phyloP scores from a whole-genome alignment of 2,888 invertebrate species.

The Netelia fuscicornis region DNA sequence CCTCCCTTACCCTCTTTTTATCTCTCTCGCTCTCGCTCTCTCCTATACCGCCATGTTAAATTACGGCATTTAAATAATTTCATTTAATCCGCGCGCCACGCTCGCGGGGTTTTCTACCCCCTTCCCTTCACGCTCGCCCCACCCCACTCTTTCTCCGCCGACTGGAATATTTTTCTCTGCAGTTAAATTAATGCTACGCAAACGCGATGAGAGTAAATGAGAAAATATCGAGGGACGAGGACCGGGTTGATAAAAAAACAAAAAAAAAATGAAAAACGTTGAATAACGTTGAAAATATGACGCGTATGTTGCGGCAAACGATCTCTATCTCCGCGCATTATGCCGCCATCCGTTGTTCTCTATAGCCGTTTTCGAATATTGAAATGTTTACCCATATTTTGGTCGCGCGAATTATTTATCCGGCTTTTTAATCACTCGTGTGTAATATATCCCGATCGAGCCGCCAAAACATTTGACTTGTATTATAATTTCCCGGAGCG shows the following conservation, averaged over 20 bases:
- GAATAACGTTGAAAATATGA: background rate
- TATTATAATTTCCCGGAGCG: constrained; percentile 32
- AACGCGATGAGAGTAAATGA: constrained; percentile 35
- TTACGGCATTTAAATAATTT: constrained; percentile 83
- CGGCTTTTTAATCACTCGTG: background rate
- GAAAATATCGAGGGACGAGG: constrained; percentile 17
- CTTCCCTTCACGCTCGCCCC: constrained; percentile 9
- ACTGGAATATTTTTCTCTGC: constrained; percentile 62
- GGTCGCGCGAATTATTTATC: no score
- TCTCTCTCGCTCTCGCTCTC: background rate
- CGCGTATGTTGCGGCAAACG: background rate
- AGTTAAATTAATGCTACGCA: constrained; percentile 63
- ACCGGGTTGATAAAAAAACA: background rate
- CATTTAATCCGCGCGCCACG: constrained; percentile 78
- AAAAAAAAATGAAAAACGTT: background rate
- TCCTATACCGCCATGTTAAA: constrained; percentile 76
- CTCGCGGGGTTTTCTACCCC: constrained; percentile 46
- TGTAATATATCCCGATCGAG: background rate
- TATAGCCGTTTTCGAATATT: background rate
- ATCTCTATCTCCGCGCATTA: background rate
- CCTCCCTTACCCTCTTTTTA: background rate
- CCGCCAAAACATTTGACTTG: constrained; percentile 44
- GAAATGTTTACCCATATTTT: background rate
- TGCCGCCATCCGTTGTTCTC: background rate
- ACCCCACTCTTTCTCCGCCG: constrained; percentile 23